Evolutionary conservation across 1,140 invertebrate species (phyloP).

Genomic region (Nebria ingens): DNA sequence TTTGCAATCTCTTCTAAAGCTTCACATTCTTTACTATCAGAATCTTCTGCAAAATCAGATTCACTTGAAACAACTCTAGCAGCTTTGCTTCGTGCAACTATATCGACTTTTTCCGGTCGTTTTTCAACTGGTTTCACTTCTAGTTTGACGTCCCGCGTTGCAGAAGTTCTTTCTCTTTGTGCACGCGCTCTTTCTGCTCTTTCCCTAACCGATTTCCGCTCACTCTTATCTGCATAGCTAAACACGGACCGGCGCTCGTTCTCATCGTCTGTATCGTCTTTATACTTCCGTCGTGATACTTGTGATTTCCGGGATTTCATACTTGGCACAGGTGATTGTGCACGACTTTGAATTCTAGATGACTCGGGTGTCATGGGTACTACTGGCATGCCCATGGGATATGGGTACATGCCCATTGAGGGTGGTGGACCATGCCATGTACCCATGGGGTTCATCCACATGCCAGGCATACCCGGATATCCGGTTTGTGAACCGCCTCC

Average conservation of each 20-base stretch:
- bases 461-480: slow-evolving; percentile 28
- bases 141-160: slow-evolving; percentile 24
- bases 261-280: slow-evolving; percentile 30
- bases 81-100: slow-evolving; percentile 18
- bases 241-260: slow-evolving; percentile 32
- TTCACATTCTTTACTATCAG: slow-evolving; percentile 17
- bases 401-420: slow-evolving; percentile 34
- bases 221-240: slow-evolving; percentile 23
- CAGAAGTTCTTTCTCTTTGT: slow-evolving; percentile 24
- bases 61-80: slow-evolving; percentile 24
- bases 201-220: slow-evolving; percentile 20
- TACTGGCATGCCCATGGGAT: slow-evolving; percentile 29
- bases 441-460: slow-evolving; percentile 36
- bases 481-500: slow-evolving; percentile 18
- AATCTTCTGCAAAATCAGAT: slow-evolving; percentile 24
- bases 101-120: neutral
- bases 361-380: slow-evolving; percentile 24
- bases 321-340: slow-evolving; percentile 57
- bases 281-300: slow-evolving; percentile 31
- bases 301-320: slow-evolving; percentile 52
- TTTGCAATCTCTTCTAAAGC: slow-evolving; percentile 11
- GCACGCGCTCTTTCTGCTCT: slow-evolving; percentile 19
- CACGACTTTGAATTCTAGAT: slow-evolving; percentile 43
- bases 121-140: slow-evolving; percentile 1
- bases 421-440: slow-evolving; percentile 38